phyloP scores from a whole-genome alignment of 2,113 vertebrate genomes.

The Cyphomyrus discorhynchus region DNA sequence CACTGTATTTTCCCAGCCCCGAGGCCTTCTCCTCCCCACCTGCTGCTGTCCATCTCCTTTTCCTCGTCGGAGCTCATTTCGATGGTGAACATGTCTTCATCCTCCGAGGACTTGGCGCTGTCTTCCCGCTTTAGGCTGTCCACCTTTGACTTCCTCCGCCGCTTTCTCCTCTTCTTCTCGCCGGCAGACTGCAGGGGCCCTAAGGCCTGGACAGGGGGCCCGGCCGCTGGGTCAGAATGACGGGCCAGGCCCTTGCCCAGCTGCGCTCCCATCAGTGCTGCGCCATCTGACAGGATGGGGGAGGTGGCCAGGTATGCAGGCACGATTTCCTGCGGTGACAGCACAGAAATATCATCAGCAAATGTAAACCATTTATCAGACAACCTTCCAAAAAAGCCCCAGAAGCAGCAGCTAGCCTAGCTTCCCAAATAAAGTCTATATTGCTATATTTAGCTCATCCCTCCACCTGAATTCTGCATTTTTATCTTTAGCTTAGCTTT shows the following conservation, averaged over 20 bases:
- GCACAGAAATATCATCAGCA: neutral
- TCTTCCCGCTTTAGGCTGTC: slow-evolving; percentile 69
- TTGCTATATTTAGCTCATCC: neutral
- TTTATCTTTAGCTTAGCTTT: neutral
- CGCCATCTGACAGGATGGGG: slow-evolving; percentile 77
- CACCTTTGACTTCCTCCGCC: slow-evolving; percentile 67
- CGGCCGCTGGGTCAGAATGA: slow-evolving; percentile 47
- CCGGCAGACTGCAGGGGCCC: slow-evolving; percentile 37
- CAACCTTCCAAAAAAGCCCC: neutral
- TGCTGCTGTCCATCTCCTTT: slow-evolving; percentile 44
- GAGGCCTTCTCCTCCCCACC: slow-evolving; percentile 37
- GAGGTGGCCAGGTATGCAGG: slow-evolving; percentile 85
- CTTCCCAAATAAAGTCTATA: neutral
- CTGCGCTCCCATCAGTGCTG: slow-evolving; percentile 75
- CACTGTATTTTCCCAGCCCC: neutral
- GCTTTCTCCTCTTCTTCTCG: slow-evolving; percentile 66
- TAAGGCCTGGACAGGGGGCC: slow-evolving; percentile 46
- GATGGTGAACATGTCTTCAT: slow-evolving; percentile 70
- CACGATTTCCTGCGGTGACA: slow-evolving; percentile 68
- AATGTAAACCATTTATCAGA: neutral
- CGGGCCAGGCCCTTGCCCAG: slow-evolving; percentile 61
- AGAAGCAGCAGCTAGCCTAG: neutral
- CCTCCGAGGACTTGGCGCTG: slow-evolving; percentile 58
- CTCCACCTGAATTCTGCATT: neutral
- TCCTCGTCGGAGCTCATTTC: slow-evolving; percentile 74